A percentile compares a stretch with the other conserved stretches of the same genome.
Conservation (phyloP, 1,140 invertebrate genomes). For the Acyrthosiphon pisum region DNA sequence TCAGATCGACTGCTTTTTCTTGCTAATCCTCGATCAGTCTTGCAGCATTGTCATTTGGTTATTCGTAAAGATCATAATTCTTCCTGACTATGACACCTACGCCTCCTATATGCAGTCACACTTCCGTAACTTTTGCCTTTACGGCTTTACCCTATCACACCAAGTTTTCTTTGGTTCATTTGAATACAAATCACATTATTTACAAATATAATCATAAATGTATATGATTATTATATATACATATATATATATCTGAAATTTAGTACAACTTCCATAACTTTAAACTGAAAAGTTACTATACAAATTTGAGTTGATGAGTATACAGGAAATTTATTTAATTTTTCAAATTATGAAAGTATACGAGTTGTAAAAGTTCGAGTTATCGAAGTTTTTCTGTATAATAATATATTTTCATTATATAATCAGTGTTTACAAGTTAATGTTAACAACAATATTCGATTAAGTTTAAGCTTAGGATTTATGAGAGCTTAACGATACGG, state of each 20-base stretch:
- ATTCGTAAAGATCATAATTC: not conserved
- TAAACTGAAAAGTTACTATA: not conserved
- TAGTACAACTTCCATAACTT: not conserved
- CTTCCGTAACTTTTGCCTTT: not conserved
- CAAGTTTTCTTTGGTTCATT: constrained; percentile 1
- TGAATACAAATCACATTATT: constrained; percentile 2
- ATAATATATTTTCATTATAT: not conserved
- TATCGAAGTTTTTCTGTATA: not conserved
- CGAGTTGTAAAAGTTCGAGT: not conserved
- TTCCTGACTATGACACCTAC: not conserved
- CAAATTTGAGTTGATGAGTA: not conserved
- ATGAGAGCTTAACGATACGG: not conserved
- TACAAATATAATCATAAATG: not conserved
- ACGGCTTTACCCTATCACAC: not conserved
- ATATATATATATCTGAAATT: constrained; percentile 4
- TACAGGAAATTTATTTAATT: constrained; percentile 1
- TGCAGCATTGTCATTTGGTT: not conserved
- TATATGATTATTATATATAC: not conserved
- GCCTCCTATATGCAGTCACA: not conserved
- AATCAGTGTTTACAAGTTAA: not conserved
- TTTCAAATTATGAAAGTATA: not conserved
- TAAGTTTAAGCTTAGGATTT: not conserved
- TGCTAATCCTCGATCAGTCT: not conserved
- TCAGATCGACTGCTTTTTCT: not conserved
- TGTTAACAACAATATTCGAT: not conserved